These are phyloP conservation scores for Plumapathes pennacea DNA, from an alignment of 92 coral and sea anemone species.

Conservation along the genomic window DNA sequence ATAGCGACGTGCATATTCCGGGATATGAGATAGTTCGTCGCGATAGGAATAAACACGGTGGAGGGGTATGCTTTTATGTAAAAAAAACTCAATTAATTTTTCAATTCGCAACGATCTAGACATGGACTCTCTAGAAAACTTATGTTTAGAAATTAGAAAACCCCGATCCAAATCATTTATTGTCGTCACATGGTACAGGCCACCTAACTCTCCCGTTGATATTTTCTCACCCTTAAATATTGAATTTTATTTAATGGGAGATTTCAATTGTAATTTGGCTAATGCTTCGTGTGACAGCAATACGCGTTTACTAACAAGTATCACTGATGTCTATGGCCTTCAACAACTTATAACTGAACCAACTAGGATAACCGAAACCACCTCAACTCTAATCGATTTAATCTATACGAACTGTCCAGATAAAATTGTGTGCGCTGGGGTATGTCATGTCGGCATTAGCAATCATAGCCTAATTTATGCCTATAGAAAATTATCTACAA, in stretches of 20 bases:
- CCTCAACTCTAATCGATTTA: slow-evolving; percentile 26
- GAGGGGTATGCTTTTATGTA: slow-evolving; percentile 37
- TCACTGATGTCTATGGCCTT: slow-evolving; percentile 30
- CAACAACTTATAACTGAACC: slow-evolving; percentile 23
- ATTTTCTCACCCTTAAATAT: too few relatives aligned
- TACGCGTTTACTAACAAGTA: slow-evolving; percentile 14
- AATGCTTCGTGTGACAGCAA: slow-evolving; percentile 4
- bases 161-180: slow-evolving; percentile 41
- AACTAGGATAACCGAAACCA: slow-evolving; percentile 19
- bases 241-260: too few relatives aligned
- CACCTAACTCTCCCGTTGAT: slow-evolving; percentile 47
- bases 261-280: too few relatives aligned
- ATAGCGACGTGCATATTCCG: slow-evolving; percentile 25
- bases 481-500: slow-evolving; percentile 27
- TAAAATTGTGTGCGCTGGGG: slow-evolving; percentile 32
- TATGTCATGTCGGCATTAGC: slow-evolving; percentile 34
- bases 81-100: slow-evolving; percentile 12
- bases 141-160: slow-evolving; percentile 27
- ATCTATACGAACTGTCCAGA: slow-evolving; percentile 20
- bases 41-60: slow-evolving; percentile 36
- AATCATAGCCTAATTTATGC: slow-evolving; percentile 24
- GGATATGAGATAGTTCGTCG: slow-evolving; percentile 43
- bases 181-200: slow-evolving; percentile 35
- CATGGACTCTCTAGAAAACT: slow-evolving; percentile 23
- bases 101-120: slow-evolving; percentile 27